Evolutionary conservation across 2,888 invertebrate genomes (phyloP), one percentile per base, ranked within the genome.

Genomic region (Thera obeliscata): DNA sequence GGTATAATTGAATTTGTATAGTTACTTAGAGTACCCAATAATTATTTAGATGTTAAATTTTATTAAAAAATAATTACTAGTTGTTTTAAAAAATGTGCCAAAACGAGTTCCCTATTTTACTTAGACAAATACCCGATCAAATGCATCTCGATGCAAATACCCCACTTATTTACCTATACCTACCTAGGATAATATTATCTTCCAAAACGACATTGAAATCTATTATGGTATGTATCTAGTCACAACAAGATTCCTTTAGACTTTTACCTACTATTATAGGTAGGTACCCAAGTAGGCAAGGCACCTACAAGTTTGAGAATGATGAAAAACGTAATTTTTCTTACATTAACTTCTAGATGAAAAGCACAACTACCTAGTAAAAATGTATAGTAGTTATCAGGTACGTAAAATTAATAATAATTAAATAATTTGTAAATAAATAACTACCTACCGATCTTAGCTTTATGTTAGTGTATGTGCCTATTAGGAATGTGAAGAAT

Each of bases 391-490:
- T 22, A 22, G 22, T 22, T 22, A 22, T 22, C 22, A 22, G 22
- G 3, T 54, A 62, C 2, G 6, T 38, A 48, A 11, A 41, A 52
- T 58, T 46, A 6, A 41, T 11, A 60, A 43, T 2, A 50, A 12
- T 46, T 7, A 36, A 11, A 11, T 59, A 50, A 64, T 58, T 54
- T 64, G 57, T 64, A 64, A 64, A 64, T 57, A 61, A 41, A 33
- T 61, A 61, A 5, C 2, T 60, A 33, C 33, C 36, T 61, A 61
- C 2, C 6, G 50, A 38, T 54, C n/a, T 7, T 41, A 12, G 41
- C 33, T 9, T 52, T 52, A 52, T 8, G 35, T n/a, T 9, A 22
- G 22, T 5, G 35, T 61, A 61, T 55, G 55, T 61, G 55, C 61
- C 55, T 55, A 61, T 9, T 56, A 2, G 11, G 48, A 55, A 55